Evolutionary conservation across 2,113 vertebrate species (phyloP).

Genomic region (Pseudolaguvia tuberculata): DNA sequence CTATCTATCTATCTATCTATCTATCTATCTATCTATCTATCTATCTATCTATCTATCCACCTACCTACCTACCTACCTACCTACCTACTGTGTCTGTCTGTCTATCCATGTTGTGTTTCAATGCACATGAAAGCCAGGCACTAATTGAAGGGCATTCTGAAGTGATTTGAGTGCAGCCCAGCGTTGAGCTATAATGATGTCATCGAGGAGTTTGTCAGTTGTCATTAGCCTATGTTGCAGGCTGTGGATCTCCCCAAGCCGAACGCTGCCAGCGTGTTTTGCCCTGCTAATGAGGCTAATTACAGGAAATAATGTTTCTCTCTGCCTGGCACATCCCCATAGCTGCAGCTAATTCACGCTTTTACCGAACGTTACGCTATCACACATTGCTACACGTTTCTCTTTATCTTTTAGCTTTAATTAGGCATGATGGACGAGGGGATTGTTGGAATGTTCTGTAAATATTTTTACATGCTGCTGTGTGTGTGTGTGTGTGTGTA

Average conservation of each 20-base stretch:
- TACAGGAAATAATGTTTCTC: conserved; percentile 43
- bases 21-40: too few species aligned
- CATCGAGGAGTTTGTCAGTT: conserved; percentile 57
- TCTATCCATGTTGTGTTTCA: neutral
- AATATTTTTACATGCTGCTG: too few species aligned
- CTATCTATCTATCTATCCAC: too few species aligned
- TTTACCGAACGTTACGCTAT: neutral
- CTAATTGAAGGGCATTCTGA: neutral
- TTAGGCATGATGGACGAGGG: neutral
- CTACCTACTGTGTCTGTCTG: too few species aligned
- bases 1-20: too few species aligned
- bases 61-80: too few species aligned
- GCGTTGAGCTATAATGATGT: conserved; percentile 53
- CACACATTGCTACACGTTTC: neutral
- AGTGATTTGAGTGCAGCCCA: neutral
- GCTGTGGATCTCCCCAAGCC: conserved; percentile 54
- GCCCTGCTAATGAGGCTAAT: conserved; percentile 52
- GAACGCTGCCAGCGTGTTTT: conserved; percentile 47
- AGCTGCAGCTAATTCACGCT: neutral
- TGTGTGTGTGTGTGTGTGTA: too few species aligned
- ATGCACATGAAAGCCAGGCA: neutral
- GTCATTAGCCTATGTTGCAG: conserved; percentile 53
- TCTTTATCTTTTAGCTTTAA: neutral
- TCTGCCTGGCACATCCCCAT: conserved; percentile 41
- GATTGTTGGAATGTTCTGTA: too few species aligned